Evolutionary conservation across 2,888 invertebrate genomes (phyloP), one percentile per base, ranked within the genome.

Genomic region (Andricus quercusramuli): DNA sequence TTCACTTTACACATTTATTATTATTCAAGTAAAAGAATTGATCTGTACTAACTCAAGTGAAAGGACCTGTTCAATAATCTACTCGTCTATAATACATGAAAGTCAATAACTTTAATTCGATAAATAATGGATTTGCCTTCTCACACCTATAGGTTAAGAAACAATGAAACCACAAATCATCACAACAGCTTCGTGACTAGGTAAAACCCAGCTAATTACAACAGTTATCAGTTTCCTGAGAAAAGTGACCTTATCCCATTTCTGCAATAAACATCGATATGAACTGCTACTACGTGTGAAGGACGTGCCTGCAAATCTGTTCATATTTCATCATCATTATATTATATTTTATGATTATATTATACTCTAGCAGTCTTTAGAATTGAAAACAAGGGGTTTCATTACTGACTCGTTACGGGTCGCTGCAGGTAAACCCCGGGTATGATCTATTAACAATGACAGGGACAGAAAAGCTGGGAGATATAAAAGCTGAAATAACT

Each of bases 361-460:
- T 8, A 68, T 47, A 68, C 15, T 44, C 47, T 2, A 5, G 65
- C 68, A 47, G 44, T 51, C 25, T 32, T 70, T 44, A 41, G 20
- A 9, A 32, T 56, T 51, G 13, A 56, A 74, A 74, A 74, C 56
- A 37, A 56, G 56, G 29, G 64, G 17, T 17, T 64, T 64, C 64
- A 74, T 74, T 56, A 74, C 15, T 74, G n/a, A 11, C 13, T 74
- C 51, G 32, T 56, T 74, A 74, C 56, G 56, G 74, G n/a, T 74
- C 74, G n/a, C n/a, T 74, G 74, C 56, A 56, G 51, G 56, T 56
- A 56, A 74, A 51, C 1, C 56, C 20, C 1, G 56, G 56, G 32
- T 74, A 74, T 74, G 74, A 74, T 74, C 56, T 74, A 74, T 74
- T 56, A 74, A 56, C 37, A 56, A 74, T 74, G 74, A 22, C 74